Conservation (phyloP, 1,140 invertebrate genomes). For the Drosophila ananassae region DNA sequence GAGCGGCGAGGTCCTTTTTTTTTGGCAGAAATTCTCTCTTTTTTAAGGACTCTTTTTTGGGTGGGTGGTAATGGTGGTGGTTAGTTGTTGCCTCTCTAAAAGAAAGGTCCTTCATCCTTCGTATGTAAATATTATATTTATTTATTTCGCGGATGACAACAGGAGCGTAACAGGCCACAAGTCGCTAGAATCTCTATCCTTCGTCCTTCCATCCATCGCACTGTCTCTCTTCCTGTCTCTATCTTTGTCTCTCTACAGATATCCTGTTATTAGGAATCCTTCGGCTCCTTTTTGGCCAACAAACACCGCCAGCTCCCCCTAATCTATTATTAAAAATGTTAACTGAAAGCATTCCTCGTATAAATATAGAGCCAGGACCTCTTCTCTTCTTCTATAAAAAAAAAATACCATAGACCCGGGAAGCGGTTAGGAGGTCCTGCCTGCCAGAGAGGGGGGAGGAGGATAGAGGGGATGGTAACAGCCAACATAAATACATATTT, state of each 20-base stretch:
- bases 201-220: no score
- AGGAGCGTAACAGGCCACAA: conserved; percentile 9
- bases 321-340: conserved; percentile 69
- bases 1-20: conserved; percentile 18
- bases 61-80: conserved; percentile 28
- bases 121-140: conserved; percentile 53
- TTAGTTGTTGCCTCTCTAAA: no score
- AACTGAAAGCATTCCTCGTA: conserved; percentile 61
- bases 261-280: conserved; percentile 23
- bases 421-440: conserved; percentile 5
- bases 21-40: background rate
- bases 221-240: background rate
- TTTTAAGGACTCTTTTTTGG: conserved; percentile 21
- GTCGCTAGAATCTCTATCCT: conserved; percentile 3
- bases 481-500: conserved; percentile 81
- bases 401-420: background rate
- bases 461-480: conserved; percentile 4
- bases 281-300: background rate
- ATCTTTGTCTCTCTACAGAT: background rate
- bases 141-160: conserved; percentile 46
- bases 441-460: conserved; percentile 4
- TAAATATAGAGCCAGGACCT: conserved; percentile 38
- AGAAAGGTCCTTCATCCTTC: background rate
- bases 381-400: background rate
- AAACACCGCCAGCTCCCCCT: conserved; percentile 13